A percentile compares a stretch with the other conserved stretches of the same genome.
Conservation (phyloP, 2,113 vertebrate species). For the Hippocampus comes region DNA sequence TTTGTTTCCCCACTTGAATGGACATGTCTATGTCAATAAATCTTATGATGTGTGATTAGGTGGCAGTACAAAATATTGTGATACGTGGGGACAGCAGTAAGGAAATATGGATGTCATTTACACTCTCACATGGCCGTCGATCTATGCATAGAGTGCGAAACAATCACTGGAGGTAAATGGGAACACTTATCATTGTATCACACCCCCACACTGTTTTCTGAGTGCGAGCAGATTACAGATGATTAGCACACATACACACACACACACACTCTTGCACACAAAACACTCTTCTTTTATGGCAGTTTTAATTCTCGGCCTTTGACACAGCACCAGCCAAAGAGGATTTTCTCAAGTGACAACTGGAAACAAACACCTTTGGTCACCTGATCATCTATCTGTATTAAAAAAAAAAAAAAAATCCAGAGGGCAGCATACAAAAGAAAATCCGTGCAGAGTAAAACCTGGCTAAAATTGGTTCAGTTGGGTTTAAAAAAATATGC, state of each 20-base stretch:
- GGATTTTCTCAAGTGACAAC: conserved; percentile 28
- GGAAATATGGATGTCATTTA: background rate
- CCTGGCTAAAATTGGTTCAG: conserved; percentile 51
- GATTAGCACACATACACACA: background rate
- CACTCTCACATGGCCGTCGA: conserved; percentile 2
- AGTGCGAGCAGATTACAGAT: background rate
- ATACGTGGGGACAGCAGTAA: conserved; percentile 2
- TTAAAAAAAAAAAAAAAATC: conserved; percentile 52
- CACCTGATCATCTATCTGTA: conserved; percentile 47
- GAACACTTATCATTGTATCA: conserved; percentile 46
- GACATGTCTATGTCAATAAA: background rate
- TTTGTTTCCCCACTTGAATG: background rate
- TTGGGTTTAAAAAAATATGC: conserved; percentile 26
- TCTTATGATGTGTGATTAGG: background rate
- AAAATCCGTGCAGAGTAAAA: conserved; percentile 54
- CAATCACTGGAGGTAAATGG: conserved; percentile 24
- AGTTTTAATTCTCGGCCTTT: conserved; percentile 36
- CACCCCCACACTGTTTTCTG: conserved; percentile 6
- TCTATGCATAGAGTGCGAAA: conserved; percentile 4
- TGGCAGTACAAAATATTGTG: background rate
- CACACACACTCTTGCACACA: background rate
- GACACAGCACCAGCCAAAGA: conserved; percentile 37
- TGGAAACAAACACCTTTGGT: conserved; percentile 32
- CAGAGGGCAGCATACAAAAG: conserved; percentile 22
- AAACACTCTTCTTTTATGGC: background rate